phyloP scores from a whole-genome alignment of 2,888 invertebrate species.

The Glaucopsyche alexis region DNA sequence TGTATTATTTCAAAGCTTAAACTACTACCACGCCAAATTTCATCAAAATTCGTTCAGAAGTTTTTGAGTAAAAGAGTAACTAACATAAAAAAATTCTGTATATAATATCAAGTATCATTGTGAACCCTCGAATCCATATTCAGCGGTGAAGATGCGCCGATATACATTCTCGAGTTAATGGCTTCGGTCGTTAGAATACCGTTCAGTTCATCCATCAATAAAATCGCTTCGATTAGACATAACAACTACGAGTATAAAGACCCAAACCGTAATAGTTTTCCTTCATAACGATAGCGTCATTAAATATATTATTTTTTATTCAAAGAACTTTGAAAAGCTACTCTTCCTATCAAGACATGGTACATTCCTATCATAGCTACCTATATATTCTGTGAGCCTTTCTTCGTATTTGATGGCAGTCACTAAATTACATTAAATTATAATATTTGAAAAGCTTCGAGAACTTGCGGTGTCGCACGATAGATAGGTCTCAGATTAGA shows the following conservation, averaged over 20 bases:
- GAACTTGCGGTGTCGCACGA: too few relatives aligned
- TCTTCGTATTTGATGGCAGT: too few relatives aligned
- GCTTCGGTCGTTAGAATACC: conserved; percentile 12
- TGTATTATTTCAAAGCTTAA: too few relatives aligned
- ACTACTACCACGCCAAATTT: too few relatives aligned
- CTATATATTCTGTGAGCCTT: too few relatives aligned
- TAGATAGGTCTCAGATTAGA: too few relatives aligned
- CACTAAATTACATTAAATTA: too few relatives aligned
- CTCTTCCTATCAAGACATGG: not conserved
- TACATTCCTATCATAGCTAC: too few relatives aligned
- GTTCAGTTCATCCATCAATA: not conserved
- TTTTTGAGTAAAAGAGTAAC: too few relatives aligned
- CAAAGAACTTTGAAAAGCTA: not conserved
- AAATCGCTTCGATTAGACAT: not conserved
- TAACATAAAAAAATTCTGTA: too few relatives aligned
- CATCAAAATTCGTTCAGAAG: too few relatives aligned
- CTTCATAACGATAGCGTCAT: not conserved
- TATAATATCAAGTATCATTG: not conserved
- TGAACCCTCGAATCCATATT: not conserved
- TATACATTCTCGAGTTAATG: conserved; percentile 1
- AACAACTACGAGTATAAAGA: conserved; percentile 7
- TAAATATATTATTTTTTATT: not conserved
- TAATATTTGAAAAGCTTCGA: too few relatives aligned
- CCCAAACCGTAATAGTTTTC: not conserved
- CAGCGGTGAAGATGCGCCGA: not conserved